Base-by-base conservation (phyloP, 2,113 vertebrate species). In the Antennarius striatus region DNA sequence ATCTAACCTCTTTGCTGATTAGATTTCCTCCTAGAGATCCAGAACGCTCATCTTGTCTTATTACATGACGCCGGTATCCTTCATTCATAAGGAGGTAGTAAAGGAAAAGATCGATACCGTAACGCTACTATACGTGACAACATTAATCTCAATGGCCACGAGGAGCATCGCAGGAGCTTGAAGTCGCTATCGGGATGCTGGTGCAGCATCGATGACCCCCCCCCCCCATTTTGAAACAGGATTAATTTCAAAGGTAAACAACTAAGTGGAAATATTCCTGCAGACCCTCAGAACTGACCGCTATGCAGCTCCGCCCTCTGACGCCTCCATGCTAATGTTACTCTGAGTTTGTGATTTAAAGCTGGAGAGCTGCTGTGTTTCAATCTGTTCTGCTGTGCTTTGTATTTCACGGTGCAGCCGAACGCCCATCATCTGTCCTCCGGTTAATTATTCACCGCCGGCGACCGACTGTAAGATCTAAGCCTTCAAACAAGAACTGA, bases 71-170 rank as follows among this genome's bases (percentile, higher is more conserved):
- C 53, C 57, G 43, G 32, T 36, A 4, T 36, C 32, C 4, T 51
- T 76, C 54, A 60, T 71, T 76, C 75, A 75, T 71, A 49, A 75
- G 40, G 46, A 81, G 28, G 56, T 36, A 36, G 60, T 53, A 12
- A 56, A 59, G 68, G 22, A 70, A 61, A 68, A 66, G 55, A 62
- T 80, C 71, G 42, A 67, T 60, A 73, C 71, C 71, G 49, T 65
- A 72, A 80, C 60, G 49, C 14, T 45, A 36, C 73, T 70, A 73
- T 11, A 59, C 39, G 63, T 10, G 0, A 17, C 63, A 0, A 50
- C 72, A 28, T 75, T 57, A 76, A 79, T 64, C 75, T 51, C 40
- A 55, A 63, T 13, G 61, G 32, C 32, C 32, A 36, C 7, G 12
- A 74, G 77, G 61, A 42, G 5, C 59, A 56, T 65, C 43, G 16